Percentiles rank a stretch among this genome's conserved stretches.
These are phyloP conservation scores for Cyaniris semiargus DNA, from an alignment of 2,888 invertebrate species.

Conservation along the genomic window DNA sequence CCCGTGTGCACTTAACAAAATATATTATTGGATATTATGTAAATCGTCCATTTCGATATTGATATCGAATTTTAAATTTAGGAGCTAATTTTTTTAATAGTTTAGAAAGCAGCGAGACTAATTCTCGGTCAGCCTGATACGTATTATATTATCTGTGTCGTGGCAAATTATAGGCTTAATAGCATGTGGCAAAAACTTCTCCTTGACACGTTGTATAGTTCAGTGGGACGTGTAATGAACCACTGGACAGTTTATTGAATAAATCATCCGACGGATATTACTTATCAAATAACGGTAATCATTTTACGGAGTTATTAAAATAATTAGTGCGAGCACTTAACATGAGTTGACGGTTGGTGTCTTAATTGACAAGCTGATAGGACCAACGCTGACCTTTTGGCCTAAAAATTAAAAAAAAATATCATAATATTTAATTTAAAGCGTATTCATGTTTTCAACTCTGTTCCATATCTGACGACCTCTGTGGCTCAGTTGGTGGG, in stretches of 20 bases:
- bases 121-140: conserved; percentile 5
- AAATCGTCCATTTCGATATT: conserved; percentile 19
- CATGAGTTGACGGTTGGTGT: conserved; percentile 25
- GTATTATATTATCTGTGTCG: neutral
- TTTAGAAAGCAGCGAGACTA: conserved; percentile 25
- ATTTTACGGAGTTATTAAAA: conserved; percentile 26
- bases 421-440: neutral
- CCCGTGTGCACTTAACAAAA: conserved; percentile 21
- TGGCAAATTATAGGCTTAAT: conserved; percentile 15
- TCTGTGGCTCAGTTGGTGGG: too few species aligned
- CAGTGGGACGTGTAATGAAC: conserved; percentile 26
- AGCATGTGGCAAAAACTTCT: conserved; percentile 26
- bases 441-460: too few species aligned
- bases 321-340: conserved; percentile 26
- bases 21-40: too few species aligned
- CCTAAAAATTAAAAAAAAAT: neutral
- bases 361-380: conserved; percentile 31
- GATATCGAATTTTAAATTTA: conserved; percentile 25
- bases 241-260: conserved; percentile 30
- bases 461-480: too few species aligned
- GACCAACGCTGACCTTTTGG: neutral
- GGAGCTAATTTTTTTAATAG: conserved; percentile 23
- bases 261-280: conserved; percentile 39
- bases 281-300: conserved; percentile 27
- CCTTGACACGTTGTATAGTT: conserved; percentile 25